phyloP scores from a whole-genome alignment of 2,113 vertebrate genomes.

The Acrocephalus kingi region DNA sequence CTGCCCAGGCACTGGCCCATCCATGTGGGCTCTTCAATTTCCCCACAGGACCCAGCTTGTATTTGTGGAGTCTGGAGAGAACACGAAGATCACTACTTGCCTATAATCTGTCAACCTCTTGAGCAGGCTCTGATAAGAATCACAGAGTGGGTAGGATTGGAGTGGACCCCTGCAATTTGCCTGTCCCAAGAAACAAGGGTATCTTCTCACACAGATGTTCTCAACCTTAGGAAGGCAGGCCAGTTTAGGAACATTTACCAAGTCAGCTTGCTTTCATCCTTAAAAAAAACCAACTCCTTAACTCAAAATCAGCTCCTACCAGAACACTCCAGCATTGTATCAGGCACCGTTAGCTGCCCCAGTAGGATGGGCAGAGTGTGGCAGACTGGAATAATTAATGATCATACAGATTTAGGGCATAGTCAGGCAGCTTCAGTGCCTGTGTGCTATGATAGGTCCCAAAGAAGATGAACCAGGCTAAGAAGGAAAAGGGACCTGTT shows the following conservation, averaged over 20 bases:
- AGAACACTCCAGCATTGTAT: not conserved
- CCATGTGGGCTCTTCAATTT: not conserved
- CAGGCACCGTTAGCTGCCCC: not conserved
- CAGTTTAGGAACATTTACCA: not conserved
- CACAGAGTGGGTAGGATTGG: not conserved
- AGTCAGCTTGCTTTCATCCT: not conserved
- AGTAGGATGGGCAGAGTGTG: not conserved
- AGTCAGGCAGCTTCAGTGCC: not conserved
- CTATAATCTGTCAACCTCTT: not conserved
- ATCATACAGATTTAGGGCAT: not conserved
- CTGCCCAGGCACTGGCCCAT: not conserved
- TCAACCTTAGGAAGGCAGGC: not conserved
- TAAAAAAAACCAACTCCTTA: not conserved
- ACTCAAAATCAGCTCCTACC: not conserved
- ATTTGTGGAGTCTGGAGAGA: not conserved
- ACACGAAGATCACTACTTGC: not conserved
- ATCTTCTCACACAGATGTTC: not conserved
- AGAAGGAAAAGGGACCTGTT: not conserved
- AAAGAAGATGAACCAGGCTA: not conserved
- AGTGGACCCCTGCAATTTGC: not conserved
- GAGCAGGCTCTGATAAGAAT: not conserved
- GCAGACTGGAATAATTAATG: not conserved
- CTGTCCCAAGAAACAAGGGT: not conserved
- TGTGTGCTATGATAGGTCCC: not conserved
- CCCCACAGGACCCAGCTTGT: not conserved